Evolutionary conservation across 2,888 invertebrate species (phyloP), one percentile per base, ranked within the genome.

Genomic region (Nesidiocoris tenuis): DNA sequence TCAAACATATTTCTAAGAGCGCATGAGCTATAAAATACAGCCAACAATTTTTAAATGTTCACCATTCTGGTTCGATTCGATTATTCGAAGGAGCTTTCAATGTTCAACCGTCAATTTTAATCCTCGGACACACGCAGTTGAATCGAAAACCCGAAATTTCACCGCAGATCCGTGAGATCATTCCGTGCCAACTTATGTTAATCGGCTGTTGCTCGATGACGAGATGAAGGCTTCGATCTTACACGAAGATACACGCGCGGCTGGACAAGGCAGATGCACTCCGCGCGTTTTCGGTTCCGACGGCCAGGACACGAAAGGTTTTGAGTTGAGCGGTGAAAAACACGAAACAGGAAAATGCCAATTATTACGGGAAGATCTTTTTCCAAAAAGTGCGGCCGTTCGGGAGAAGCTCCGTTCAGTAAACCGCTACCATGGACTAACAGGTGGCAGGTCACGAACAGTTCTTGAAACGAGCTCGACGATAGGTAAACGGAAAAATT

Each of bases 311-410:
- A 70, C 70, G 70, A 25, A 70, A 70, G 24, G 57, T 70, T 70
- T 19, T 55, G 23, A 59, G 23, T 25, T 22, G 57, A 22, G 56
- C 23, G 61, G n/a, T 17, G 61, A 57, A 70, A 59, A 59, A 70
- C 70, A 70, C 70, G 70, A 70, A 59, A 70, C 70, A 57, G 70
- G 70, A 70, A 70, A 70, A 57, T 61, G 59, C 61, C 70, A 70
- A 70, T 70, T 70, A 70, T 55, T 55, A 39, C 18, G 18, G 18
- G 18, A 67, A 56, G 67, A 67, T 56, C 21, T 22, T 19, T 67
- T 55, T 2, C 56, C 21, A 39, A 39, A 39, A 39, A 39, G 39
- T 39, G 3, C 12, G 39, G 12, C 12, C 39, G 39, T 39, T 12
- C 39, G 12, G 12, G 39, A 39, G 39, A 12, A 3, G 3, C 39